Base-by-base conservation (phyloP, 2,113 vertebrate species). In the Cyprinus carpio region DNA sequence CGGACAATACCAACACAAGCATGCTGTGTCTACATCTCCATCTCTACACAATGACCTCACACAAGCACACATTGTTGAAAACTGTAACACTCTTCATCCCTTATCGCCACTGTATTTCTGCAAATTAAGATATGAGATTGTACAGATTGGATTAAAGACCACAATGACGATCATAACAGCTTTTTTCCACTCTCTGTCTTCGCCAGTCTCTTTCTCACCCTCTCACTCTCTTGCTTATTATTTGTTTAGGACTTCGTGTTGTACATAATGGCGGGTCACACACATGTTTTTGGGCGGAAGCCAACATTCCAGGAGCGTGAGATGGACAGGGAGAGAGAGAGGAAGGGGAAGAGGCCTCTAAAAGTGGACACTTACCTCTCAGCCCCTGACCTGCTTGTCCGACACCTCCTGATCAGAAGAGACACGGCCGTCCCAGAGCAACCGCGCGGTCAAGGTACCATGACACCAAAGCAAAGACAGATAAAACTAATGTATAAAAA, bases 341-440 rank as follows among this genome's bases (percentile, higher is more conserved):
- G 90, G 88, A 95, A 94, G 65, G 94, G 94, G 81, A 95, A 31
- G 88, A 94, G 90, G 91, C 93, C 91, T 27, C 91, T 95, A 9
- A 96, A 96, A 27, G 96, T 97, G 89, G 97, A 98, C 89, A 97
- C 96, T 7, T 96, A 97, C 87, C 95, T 98, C 71, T 96, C 93
- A 0, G 96, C 96, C 58, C 97, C 97, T 0, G 97, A 98, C 93
- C 94, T 98, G 85, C 93, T 97, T 88, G 92, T 93, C 1, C 95
- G 96, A 56, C 97, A 98, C 91, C 92, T 98, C 89, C 88, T 96
- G 90, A 93, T 98, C 87, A 94, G 94, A 88, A 93, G 94, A 89
- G 93, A 95, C 87, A 89, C 93, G 0, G 92, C 92, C 76, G 90
- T 93, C 87, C 93, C 93, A 0, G 93, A 92, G 20, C 90, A 92